phyloP scores from a whole-genome alignment of 2,113 vertebrate genomes.

The Tamias sibiricus region DNA sequence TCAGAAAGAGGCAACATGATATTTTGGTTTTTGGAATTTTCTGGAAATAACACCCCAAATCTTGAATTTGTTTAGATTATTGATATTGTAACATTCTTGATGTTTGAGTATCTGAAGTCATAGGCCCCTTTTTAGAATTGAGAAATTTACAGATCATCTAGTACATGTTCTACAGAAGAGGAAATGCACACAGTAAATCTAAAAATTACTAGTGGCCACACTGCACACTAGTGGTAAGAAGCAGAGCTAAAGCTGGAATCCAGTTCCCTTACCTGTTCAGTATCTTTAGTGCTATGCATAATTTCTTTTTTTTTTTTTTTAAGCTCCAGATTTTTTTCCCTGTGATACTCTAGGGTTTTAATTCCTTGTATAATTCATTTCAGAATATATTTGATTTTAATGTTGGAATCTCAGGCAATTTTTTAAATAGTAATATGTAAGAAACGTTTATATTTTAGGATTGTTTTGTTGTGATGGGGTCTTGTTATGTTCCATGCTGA shows the following conservation, averaged over 20 bases:
- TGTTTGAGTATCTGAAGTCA: neutral
- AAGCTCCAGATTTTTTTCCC: neutral
- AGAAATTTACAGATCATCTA: neutral
- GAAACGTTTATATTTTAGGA: neutral
- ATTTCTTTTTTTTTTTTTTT: neutral
- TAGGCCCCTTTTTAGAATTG: neutral
- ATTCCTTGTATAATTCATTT: neutral
- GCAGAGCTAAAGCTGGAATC: neutral
- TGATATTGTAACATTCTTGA: neutral
- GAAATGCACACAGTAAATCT: neutral
- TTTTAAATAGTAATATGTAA: neutral
- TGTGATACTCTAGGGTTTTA: neutral
- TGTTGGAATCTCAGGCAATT: neutral
- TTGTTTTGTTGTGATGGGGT: neutral
- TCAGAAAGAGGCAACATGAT: neutral
- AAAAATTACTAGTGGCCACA: neutral
- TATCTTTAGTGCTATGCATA: neutral
- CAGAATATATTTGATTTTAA: neutral
- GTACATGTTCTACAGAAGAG: neutral
- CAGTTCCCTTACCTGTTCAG: neutral
- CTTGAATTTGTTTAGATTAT: neutral
- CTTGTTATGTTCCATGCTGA: neutral
- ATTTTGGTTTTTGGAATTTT: neutral
- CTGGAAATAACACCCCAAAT: constrained; percentile 1
- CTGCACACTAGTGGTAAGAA: neutral